These are phyloP conservation scores for Oreochromis tanganicae DNA, from an alignment of 2,113 vertebrate species.

Conservation along the genomic window DNA sequence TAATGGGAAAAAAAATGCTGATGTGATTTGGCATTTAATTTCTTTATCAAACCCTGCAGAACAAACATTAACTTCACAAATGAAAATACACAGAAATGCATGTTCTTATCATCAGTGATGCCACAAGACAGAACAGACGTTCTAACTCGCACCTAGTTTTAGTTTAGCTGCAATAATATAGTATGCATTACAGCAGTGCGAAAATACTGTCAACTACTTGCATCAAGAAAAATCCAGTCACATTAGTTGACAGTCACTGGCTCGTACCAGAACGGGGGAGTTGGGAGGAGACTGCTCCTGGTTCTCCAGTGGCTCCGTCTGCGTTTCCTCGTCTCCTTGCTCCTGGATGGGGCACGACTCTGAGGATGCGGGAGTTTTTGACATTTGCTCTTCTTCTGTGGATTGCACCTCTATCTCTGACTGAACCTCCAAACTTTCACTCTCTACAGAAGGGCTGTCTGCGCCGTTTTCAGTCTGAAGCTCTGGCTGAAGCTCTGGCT, in stretches of 20 bases:
- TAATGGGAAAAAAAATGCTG: neutral
- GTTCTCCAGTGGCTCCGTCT: conserved; percentile 42
- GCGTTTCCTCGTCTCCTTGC: conserved; percentile 53
- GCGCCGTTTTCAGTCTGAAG: neutral
- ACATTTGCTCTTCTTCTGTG: conserved; percentile 21
- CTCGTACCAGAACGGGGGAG: conserved; percentile 49
- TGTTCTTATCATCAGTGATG: neutral
- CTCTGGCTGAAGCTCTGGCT: neutral
- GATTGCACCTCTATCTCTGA: conserved; percentile 16
- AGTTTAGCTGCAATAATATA: neutral
- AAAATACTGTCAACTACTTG: neutral
- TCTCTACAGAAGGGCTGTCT: neutral
- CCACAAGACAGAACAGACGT: neutral
- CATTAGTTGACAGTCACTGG: neutral
- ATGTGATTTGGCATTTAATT: rapidly evolving
- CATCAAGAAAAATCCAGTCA: neutral
- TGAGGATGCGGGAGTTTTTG: neutral
- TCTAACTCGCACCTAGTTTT: neutral
- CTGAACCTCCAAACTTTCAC: conserved; percentile 32
- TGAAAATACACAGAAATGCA: neutral
- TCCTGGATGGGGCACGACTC: conserved; percentile 52
- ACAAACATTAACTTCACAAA: neutral
- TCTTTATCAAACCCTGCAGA: neutral
- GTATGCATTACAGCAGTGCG: neutral
- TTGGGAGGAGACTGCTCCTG: conserved; percentile 46